Percentiles rank a stretch among this genome's conserved stretches.
Conservation (phyloP, 2,888 invertebrate genomes). For the Drosophila subsilvestris region DNA sequence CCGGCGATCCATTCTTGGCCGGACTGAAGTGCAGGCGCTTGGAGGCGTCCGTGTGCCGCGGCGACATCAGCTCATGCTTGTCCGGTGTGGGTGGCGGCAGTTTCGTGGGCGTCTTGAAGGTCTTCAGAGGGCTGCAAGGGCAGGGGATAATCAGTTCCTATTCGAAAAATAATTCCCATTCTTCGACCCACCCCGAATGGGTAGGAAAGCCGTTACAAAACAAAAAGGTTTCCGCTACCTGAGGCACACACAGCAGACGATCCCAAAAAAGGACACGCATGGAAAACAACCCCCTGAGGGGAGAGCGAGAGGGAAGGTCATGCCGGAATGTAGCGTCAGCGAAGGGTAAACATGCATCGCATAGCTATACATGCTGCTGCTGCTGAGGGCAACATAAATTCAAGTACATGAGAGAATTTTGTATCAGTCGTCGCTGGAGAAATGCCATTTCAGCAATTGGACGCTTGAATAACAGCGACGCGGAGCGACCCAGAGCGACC, state of each 20-base stretch:
- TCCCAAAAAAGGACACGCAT: constrained; percentile 7
- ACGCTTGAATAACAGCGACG: constrained; percentile 47
- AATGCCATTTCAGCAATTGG: constrained; percentile 68
- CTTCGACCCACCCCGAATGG: constrained; percentile 8
- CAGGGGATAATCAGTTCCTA: constrained; percentile 16
- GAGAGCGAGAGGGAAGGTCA: constrained; percentile 58
- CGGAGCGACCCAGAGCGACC: constrained; percentile 64
- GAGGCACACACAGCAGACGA: constrained; percentile 29
- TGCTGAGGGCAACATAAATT: constrained; percentile 54
- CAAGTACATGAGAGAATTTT: constrained; percentile 64
- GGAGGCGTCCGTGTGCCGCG: constrained; percentile 86
- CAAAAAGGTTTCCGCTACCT: constrained; percentile 52
- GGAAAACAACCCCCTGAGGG: constrained; percentile 33
- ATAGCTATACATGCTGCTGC: constrained; percentile 26
- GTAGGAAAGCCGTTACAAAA: constrained; percentile 59
- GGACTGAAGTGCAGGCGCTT: constrained; percentile 88
- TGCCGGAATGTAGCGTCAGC: constrained; percentile 57
- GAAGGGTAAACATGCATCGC: constrained; percentile 73
- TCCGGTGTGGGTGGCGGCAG: constrained; percentile 83
- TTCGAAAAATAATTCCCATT: constrained; percentile 16
- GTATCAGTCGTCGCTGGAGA: constrained; percentile 42
- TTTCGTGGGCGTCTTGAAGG: constrained; percentile 87
- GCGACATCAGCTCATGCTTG: constrained; percentile 86
- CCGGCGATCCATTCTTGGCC: constrained; percentile 86
- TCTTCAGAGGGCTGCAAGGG: constrained; percentile 86